These are phyloP conservation scores for Imbricaverruca yamaguchii DNA, from an alignment of 2,888 invertebrate species.

Conservation along the genomic window DNA sequence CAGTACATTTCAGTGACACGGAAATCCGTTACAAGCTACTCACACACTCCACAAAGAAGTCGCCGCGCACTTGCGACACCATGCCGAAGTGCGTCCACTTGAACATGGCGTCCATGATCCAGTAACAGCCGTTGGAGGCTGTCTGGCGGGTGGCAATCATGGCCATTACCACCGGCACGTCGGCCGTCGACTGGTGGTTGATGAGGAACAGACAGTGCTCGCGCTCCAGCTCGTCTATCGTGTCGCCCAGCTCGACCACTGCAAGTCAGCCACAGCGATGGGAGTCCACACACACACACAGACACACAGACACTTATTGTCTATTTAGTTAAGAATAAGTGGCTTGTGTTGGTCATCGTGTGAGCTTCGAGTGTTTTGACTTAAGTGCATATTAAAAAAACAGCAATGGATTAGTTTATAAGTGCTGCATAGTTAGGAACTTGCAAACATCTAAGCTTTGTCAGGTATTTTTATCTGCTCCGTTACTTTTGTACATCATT, in stretches of 20 bases:
- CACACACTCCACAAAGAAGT: constrained; percentile 93
- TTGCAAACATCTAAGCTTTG: no score
- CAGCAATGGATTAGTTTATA: no score
- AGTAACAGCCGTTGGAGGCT: constrained; percentile 76
- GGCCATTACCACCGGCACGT: constrained; percentile 83
- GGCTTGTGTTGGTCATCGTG: not conserved
- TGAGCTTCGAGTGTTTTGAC: not conserved
- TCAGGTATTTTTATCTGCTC: no score
- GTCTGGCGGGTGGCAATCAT: constrained; percentile 48
- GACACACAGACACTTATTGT: not conserved
- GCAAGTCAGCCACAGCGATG: not conserved
- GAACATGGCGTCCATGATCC: constrained; percentile 95
- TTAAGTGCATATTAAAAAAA: no score
- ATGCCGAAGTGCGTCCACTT: constrained; percentile 92
- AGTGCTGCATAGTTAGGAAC: not conserved
- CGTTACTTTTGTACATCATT: no score
- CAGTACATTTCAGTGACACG: no score
- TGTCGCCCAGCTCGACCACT: constrained; percentile 82
- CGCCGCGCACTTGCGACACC: constrained; percentile 80
- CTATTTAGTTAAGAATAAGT: not conserved
- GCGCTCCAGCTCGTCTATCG: constrained; percentile 54
- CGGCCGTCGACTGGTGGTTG: constrained; percentile 93
- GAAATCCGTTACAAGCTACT: constrained; percentile 42
- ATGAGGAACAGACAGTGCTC: constrained; percentile 58
- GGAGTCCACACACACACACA: not conserved